These are phyloP conservation scores for Mesoclemmys tuberculata DNA, from an alignment of 2,113 vertebrate genomes.

Conservation along the genomic window DNA sequence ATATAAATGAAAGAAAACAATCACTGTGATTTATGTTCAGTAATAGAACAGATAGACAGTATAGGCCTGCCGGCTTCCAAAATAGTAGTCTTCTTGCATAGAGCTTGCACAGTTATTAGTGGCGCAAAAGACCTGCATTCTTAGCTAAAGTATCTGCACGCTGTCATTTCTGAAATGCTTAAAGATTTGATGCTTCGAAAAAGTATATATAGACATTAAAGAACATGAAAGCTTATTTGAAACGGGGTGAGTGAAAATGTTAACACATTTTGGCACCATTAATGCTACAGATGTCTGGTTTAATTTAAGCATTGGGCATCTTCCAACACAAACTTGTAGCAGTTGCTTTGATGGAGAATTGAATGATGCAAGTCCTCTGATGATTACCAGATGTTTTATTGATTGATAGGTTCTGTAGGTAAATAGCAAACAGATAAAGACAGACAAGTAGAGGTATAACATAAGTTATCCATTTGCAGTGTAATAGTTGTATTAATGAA, in stretches of 20 bases:
- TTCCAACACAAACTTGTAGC: constrained; percentile 33
- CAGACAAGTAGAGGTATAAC: neutral
- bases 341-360: constrained; percentile 38
- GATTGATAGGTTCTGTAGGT: constrained; percentile 22
- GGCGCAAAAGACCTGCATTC: neutral
- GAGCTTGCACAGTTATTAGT: neutral
- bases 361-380: constrained; percentile 27
- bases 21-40: neutral
- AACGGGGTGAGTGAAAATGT: constrained; percentile 32
- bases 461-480: neutral
- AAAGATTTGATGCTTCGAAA: neutral
- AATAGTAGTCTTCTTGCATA: neutral
- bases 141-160: neutral
- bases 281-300: constrained; percentile 33
- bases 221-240: neutral
- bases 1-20: neutral
- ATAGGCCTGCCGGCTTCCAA: neutral
- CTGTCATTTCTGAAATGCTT: constrained; percentile 24
- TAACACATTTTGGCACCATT: constrained; percentile 26
- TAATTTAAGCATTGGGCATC: constrained; percentile 26
- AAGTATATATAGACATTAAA: neutral
- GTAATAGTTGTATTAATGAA: neutral
- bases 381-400: constrained; percentile 56
- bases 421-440: neutral
- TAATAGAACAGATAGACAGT: neutral